Evolutionary conservation across 37 sponge, comb jelly and placozoan genomes (phyloP).

Genomic region (Cliona cf. orientalis): DNA sequence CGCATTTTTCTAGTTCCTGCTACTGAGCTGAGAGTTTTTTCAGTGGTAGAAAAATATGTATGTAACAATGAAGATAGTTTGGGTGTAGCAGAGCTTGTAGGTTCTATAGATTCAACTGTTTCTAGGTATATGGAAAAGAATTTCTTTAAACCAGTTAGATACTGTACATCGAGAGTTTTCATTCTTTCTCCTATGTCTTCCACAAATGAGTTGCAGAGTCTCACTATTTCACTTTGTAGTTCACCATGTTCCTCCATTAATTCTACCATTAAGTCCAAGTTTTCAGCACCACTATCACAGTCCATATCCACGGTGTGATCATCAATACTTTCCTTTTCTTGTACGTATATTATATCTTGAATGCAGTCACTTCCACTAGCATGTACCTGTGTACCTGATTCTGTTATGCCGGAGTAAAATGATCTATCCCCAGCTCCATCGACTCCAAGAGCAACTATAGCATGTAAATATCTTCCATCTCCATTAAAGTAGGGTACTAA

Average conservation of each 20-base stretch:
- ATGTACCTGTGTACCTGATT: not conserved
- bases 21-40: not conserved
- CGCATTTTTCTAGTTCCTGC: not conserved
- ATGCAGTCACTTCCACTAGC: not conserved
- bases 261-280: not conserved
- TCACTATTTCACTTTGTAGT: not conserved
- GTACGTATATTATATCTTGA: not conserved
- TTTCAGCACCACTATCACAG: not conserved
- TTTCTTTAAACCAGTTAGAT: not conserved
- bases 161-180: not conserved
- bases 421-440: not conserved
- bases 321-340: not conserved
- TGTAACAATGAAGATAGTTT: not conserved
- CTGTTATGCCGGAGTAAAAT: not conserved
- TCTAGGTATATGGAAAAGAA: not conserved
- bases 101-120: not conserved
- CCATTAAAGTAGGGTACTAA: slow-evolving; percentile 6
- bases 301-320: not conserved
- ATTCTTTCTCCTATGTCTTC: not conserved
- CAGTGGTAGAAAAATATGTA: not conserved
- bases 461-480: slow-evolving; percentile 13
- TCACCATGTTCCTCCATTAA: not conserved
- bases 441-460: not conserved
- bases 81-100: not conserved
- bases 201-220: not conserved